Evolutionary conservation across 2,888 invertebrate genomes (phyloP).

Genomic region (Ischnus inquisitorius): DNA sequence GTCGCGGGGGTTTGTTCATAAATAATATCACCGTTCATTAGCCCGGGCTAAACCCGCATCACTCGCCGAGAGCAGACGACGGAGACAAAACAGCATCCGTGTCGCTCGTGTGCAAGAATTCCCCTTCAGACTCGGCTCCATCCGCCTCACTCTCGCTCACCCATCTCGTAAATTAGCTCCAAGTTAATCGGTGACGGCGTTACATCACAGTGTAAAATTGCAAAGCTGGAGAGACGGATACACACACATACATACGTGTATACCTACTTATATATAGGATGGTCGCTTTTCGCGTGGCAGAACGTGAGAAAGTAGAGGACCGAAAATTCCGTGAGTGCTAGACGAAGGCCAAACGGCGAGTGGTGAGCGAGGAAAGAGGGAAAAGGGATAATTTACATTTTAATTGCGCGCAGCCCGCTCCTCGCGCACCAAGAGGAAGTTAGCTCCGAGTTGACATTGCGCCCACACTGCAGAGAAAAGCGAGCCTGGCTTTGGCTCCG

Average conservation of each 20-base stretch:
- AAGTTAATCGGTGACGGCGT: slow-evolving; percentile 80
- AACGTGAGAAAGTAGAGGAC: slow-evolving; percentile 44
- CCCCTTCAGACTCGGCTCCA: background rate
- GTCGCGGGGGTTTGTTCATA: slow-evolving; percentile 62
- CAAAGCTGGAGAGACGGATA: slow-evolving; percentile 52
- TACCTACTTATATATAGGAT: background rate
- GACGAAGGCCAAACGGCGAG: slow-evolving; percentile 52
- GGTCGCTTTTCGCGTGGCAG: slow-evolving; percentile 6
- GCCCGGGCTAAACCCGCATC: slow-evolving; percentile 62
- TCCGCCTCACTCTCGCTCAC: slow-evolving; percentile 37
- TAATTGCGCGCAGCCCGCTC: slow-evolving; percentile 78
- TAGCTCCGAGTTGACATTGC: slow-evolving; percentile 58
- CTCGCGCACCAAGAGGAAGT: slow-evolving; percentile 39
- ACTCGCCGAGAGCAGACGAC: slow-evolving; percentile 53
- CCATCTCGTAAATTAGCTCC: slow-evolving; percentile 80
- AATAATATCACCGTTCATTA: slow-evolving; percentile 71
- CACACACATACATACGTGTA: slow-evolving; percentile 8
- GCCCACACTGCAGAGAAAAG: slow-evolving; percentile 56
- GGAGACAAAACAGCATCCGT: slow-evolving; percentile 57
- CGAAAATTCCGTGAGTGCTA: slow-evolving; percentile 54
- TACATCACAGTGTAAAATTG: slow-evolving; percentile 72
- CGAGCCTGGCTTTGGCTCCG: slow-evolving; percentile 57
- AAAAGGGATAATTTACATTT: slow-evolving; percentile 83
- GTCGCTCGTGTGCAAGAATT: slow-evolving; percentile 15
- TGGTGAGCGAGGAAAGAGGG: slow-evolving; percentile 61